Evolutionary conservation across 2,797 vertebrate species (phyloP).

Genomic region (Geotrypetes seraphini): DNA sequence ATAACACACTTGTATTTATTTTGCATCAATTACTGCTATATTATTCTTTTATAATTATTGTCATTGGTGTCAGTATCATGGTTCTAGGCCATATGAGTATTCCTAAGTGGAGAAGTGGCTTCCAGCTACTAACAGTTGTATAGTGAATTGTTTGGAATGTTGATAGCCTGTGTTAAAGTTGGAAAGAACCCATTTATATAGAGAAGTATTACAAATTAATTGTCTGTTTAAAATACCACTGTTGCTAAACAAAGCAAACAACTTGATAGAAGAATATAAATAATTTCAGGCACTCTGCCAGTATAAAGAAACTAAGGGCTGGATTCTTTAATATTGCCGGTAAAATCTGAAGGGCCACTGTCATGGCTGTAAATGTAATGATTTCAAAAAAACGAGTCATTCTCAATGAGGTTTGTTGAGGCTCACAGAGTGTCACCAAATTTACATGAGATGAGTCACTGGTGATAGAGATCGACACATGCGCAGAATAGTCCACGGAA

Average conservation of each 20-base stretch:
- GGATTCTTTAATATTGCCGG: too few relatives aligned
- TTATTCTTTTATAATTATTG: constrained; percentile 29
- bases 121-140: constrained; percentile 13
- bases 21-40: too few relatives aligned
- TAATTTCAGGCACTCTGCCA: constrained; percentile 13
- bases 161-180: constrained; percentile 18
- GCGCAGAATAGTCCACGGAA: too few relatives aligned
- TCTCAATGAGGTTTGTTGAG: too few relatives aligned
- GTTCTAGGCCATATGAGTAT: constrained; percentile 16
- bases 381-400: too few relatives aligned
- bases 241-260: constrained; percentile 1
- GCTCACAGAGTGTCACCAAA: too few relatives aligned
- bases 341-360: too few relatives aligned
- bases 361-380: too few relatives aligned
- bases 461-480: too few relatives aligned
- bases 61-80: constrained; percentile 32
- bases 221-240: constrained; percentile 9
- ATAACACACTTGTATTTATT: too few relatives aligned
- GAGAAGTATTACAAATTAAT: constrained; percentile 18
- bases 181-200: constrained; percentile 8
- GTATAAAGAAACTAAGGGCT: constrained; percentile 32
- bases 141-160: constrained; percentile 22
- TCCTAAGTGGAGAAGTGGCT: constrained; percentile 3
- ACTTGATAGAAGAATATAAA: constrained; percentile 16
- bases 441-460: too few relatives aligned